These are phyloP conservation scores for Lutraria rhynchaena DNA, from an alignment of 1,140 invertebrate species.

Conservation along the genomic window DNA sequence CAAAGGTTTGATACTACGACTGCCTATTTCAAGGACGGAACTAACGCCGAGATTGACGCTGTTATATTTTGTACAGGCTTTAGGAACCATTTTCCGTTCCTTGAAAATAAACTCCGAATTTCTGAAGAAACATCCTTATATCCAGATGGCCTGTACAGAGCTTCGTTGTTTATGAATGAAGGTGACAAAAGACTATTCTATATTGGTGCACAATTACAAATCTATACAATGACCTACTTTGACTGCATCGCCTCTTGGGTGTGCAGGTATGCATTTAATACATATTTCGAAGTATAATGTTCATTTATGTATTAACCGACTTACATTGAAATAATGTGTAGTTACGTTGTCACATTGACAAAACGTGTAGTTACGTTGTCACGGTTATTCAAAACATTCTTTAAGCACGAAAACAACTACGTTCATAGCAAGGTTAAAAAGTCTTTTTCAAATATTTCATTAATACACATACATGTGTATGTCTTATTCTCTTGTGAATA, in stretches of 20 bases:
- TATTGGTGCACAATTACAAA: background rate
- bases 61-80: constrained; percentile 55
- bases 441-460: background rate
- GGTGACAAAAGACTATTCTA: constrained; percentile 14
- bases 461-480: no score
- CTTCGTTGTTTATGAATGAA: background rate
- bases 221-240: background rate
- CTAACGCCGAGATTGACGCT: constrained; percentile 16
- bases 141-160: constrained; percentile 47
- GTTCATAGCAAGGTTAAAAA: background rate
- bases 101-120: constrained; percentile 20
- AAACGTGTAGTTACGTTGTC: background rate
- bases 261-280: no score
- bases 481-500: no score
- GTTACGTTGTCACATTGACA: no score
- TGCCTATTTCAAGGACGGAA: constrained; percentile 51
- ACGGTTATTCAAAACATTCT: no score
- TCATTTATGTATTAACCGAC: no score
- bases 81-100: constrained; percentile 38
- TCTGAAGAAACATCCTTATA: constrained; percentile 8
- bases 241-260: background rate
- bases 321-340: no score
- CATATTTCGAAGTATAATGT: no score
- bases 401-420: background rate
- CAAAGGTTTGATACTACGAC: constrained; percentile 2